Evolutionary conservation across 2,888 invertebrate species (phyloP).

Genomic region (Terebella lapidaria): DNA sequence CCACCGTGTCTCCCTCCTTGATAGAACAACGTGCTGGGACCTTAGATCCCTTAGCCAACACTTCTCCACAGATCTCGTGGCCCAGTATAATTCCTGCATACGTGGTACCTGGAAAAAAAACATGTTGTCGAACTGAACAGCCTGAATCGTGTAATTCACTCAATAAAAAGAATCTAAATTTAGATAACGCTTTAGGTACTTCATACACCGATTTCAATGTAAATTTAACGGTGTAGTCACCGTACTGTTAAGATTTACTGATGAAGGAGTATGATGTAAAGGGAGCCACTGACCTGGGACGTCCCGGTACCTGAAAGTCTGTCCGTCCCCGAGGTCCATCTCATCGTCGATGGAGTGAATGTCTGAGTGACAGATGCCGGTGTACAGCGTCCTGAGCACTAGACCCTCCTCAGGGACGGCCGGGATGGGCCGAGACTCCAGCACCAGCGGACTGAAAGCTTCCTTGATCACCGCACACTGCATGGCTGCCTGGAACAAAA

Average conservation of each 20-base stretch:
- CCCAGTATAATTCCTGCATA: slow-evolving; percentile 12
- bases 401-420: slow-evolving; percentile 15
- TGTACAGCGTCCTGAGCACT: slow-evolving; percentile 16
- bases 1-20: slow-evolving; percentile 14
- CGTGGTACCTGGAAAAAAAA: slow-evolving; percentile 1
- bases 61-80: slow-evolving; percentile 19
- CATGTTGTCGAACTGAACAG: neutral
- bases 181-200: too few species aligned
- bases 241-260: too few species aligned
- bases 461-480: neutral
- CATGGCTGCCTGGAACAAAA: neutral
- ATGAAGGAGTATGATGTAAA: too few species aligned
- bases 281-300: slow-evolving; percentile 5
- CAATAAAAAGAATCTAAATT: too few species aligned
- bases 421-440: slow-evolving; percentile 1
- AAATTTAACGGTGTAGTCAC: too few species aligned
- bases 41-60: slow-evolving; percentile 12
- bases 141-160: too few species aligned
- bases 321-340: slow-evolving; percentile 5
- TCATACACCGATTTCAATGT: too few species aligned
- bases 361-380: slow-evolving; percentile 16
- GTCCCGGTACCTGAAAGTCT: slow-evolving; percentile 4
- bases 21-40: slow-evolving; percentile 14
- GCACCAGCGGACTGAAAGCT: neutral
- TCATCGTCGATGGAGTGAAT: slow-evolving; percentile 13